These are phyloP conservation scores for Botrylloides violaceus DNA, from an alignment of 23 tunicate genomes.

Conservation along the genomic window DNA sequence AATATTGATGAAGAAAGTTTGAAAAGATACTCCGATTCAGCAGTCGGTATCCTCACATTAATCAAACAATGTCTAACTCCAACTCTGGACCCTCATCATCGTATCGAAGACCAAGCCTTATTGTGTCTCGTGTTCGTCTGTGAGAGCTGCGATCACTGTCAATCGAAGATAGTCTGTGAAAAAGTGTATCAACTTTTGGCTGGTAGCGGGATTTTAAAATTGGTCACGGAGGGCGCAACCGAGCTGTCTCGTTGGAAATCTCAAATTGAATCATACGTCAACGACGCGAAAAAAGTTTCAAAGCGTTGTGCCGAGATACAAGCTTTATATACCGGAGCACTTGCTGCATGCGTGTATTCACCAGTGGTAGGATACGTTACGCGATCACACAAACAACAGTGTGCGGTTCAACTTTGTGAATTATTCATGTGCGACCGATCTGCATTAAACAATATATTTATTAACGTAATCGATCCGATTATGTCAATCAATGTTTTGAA, in stretches of 20 bases:
- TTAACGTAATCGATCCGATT: neutral
- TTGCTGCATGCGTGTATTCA: constrained; percentile 48
- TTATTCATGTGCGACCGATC: constrained; percentile 7
- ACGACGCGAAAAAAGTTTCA: neutral
- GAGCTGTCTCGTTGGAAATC: constrained; percentile 9
- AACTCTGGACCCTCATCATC: constrained; percentile 6
- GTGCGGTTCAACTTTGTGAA: constrained; percentile 11
- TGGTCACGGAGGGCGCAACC: constrained; percentile 27
- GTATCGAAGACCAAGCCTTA: constrained; percentile 39
- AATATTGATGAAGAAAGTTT: constrained; percentile 18
- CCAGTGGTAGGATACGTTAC: constrained; percentile 68
- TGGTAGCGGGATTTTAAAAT: constrained; percentile 22
- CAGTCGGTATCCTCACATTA: constrained; percentile 21
- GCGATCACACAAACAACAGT: constrained; percentile 21
- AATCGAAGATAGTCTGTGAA: constrained; percentile 21
- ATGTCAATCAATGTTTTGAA: constrained; percentile 38
- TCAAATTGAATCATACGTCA: constrained; percentile 6
- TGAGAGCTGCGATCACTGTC: constrained; percentile 81
- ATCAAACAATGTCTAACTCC: constrained; percentile 27
- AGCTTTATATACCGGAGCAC: constrained; percentile 41
- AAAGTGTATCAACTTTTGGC: constrained; percentile 33
- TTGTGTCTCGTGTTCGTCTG: constrained; percentile 64
- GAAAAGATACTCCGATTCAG: constrained; percentile 27
- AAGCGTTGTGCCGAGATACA: constrained; percentile 8
- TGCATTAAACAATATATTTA: constrained; percentile 1